These are phyloP conservation scores for Amphiura filiformis DNA, from an alignment of 35 echinoderm and acorn worm genomes.

Conservation along the genomic window DNA sequence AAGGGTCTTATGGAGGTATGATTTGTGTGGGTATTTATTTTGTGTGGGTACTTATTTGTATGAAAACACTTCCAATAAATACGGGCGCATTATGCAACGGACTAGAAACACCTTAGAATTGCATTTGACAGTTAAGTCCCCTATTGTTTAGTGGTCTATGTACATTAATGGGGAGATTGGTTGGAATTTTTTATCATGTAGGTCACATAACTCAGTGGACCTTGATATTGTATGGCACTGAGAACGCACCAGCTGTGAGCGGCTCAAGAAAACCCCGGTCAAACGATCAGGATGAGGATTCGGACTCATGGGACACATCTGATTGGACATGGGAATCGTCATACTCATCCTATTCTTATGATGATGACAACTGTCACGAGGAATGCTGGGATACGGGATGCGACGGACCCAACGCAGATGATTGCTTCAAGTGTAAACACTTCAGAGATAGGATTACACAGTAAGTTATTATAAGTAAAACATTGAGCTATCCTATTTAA, in stretches of 20 bases:
- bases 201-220: background rate
- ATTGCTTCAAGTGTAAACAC: constrained; percentile 65
- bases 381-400: constrained; percentile 66
- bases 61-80: too few relatives aligned
- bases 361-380: constrained; percentile 11
- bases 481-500: too few relatives aligned
- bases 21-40: too few relatives aligned
- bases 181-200: background rate
- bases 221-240: constrained; percentile 39
- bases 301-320: background rate
- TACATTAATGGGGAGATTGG: too few relatives aligned
- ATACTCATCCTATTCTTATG: constrained; percentile 29
- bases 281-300: background rate
- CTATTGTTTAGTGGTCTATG: too few relatives aligned
- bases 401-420: constrained; percentile 22
- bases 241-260: background rate
- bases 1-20: too few relatives aligned
- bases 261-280: background rate
- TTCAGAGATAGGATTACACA: constrained; percentile 54
- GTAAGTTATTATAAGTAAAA: too few relatives aligned
- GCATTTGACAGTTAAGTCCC: too few relatives aligned
- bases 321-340: constrained; percentile 1
- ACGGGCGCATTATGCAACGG: too few relatives aligned
- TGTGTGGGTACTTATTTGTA: too few relatives aligned
- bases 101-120: too few relatives aligned